Evolutionary conservation across 2,113 vertebrate species (phyloP).

Genomic region (Dipodomys ordii): DNA sequence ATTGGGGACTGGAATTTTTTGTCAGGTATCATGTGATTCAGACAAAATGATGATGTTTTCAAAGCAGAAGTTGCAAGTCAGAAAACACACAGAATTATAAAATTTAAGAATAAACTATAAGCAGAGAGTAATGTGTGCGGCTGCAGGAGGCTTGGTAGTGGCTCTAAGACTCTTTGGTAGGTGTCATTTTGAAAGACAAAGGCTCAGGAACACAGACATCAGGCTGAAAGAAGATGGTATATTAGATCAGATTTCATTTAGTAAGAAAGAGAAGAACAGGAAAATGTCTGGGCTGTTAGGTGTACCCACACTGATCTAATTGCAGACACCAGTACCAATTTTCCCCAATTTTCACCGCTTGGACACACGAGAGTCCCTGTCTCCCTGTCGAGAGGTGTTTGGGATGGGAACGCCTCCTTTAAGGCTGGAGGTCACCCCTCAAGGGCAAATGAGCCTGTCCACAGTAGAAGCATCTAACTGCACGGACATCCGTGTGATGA

Average conservation of each 20-base stretch:
- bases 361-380: no score
- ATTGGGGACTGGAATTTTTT: neutral
- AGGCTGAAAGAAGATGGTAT: neutral
- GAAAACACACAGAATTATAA: neutral
- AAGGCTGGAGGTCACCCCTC: neutral
- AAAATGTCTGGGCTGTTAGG: neutral
- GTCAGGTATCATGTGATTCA: neutral
- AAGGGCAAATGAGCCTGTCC: neutral
- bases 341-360: no score
- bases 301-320: neutral
- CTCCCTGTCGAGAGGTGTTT: neutral
- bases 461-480: neutral
- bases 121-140: neutral
- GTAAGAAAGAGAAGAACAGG: neutral
- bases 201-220: neutral
- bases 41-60: neutral
- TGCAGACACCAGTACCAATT: neutral
- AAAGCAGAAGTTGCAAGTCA: neutral
- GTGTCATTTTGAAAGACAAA: constrained; percentile 30
- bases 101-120: neutral
- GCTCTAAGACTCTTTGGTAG: neutral
- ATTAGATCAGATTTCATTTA: constrained; percentile 5
- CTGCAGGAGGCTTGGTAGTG: neutral
- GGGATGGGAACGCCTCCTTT: neutral
- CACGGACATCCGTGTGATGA: neutral